Conservation (phyloP, 2,888 invertebrate species). For the Gymnocheta viridis region DNA sequence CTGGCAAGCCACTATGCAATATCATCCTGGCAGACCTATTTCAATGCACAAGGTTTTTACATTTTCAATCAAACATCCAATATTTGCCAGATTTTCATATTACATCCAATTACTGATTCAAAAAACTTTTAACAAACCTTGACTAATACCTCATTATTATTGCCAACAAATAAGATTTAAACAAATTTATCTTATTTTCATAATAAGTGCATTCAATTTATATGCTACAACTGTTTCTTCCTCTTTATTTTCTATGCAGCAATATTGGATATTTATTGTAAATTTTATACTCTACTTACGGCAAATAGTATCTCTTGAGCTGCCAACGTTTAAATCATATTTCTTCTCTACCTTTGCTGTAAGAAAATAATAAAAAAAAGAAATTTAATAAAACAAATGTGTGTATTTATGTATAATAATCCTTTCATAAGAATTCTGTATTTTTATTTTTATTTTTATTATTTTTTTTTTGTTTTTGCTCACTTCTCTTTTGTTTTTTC, state of each 20-base stretch:
- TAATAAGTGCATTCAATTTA: conserved; percentile 17
- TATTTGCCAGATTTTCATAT: neutral
- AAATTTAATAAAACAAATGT: conserved; percentile 7
- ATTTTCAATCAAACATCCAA: too few species aligned
- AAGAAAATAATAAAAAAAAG: conserved; percentile 25
- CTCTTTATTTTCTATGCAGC: neutral
- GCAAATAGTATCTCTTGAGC: conserved; percentile 22
- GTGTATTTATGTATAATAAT: conserved; percentile 54
- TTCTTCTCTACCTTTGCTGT: conserved; percentile 22
- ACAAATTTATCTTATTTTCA: conserved; percentile 11
- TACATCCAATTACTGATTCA: neutral
- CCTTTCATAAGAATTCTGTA: conserved; percentile 50
- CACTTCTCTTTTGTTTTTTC: conserved; percentile 10
- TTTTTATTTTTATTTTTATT: conserved; percentile 1
- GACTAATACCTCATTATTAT: neutral
- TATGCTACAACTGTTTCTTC: neutral
- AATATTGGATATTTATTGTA: conserved; percentile 53
- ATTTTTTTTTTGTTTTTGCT: neutral
- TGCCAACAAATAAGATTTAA: neutral
- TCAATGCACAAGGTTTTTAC: too few species aligned
- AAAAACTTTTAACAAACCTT: neutral
- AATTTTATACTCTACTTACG: conserved; percentile 57
- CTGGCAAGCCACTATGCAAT: too few species aligned
- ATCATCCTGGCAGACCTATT: too few species aligned
- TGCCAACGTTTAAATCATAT: conserved; percentile 33